A percentile compares a stretch with the other conserved stretches of the same genome.
These are phyloP conservation scores for Epinephelus moara DNA, from an alignment of 2,113 vertebrate genomes.

Conservation along the genomic window DNA sequence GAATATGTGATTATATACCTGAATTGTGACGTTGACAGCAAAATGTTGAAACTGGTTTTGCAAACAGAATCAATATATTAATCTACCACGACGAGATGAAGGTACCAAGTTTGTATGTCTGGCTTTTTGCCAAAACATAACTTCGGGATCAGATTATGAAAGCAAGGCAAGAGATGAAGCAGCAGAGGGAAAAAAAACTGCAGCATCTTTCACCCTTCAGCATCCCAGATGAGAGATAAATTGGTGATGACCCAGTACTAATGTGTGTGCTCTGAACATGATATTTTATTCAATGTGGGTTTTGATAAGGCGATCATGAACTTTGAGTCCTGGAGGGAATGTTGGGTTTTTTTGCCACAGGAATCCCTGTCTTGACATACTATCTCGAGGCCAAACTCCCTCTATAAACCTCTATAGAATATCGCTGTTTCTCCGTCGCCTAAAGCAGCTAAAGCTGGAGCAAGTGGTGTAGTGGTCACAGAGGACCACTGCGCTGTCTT, in stretches of 20 bases:
- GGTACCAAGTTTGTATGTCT: conserved; percentile 18
- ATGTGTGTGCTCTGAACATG: conserved; percentile 21
- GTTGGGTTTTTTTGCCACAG: background rate
- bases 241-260: conserved; percentile 48
- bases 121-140: conserved; percentile 6
- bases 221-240: conserved; percentile 53
- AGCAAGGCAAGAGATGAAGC: conserved; percentile 41
- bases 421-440: background rate
- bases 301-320: conserved; percentile 40
- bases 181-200: conserved; percentile 38
- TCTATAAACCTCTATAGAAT: background rate
- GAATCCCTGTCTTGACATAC: conserved; percentile 7
- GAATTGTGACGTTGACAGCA: background rate
- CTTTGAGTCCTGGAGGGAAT: conserved; percentile 13
- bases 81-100: background rate
- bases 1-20: background rate
- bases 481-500: conserved; percentile 9
- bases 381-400: background rate
- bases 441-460: conserved; percentile 18
- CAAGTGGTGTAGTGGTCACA: background rate
- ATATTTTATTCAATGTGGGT: conserved; percentile 42
- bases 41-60: background rate
- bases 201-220: conserved; percentile 62
- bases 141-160: conserved; percentile 44
- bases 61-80: background rate